Conservation (phyloP, 2,797 vertebrate genomes). For the Sparus aurata region DNA sequence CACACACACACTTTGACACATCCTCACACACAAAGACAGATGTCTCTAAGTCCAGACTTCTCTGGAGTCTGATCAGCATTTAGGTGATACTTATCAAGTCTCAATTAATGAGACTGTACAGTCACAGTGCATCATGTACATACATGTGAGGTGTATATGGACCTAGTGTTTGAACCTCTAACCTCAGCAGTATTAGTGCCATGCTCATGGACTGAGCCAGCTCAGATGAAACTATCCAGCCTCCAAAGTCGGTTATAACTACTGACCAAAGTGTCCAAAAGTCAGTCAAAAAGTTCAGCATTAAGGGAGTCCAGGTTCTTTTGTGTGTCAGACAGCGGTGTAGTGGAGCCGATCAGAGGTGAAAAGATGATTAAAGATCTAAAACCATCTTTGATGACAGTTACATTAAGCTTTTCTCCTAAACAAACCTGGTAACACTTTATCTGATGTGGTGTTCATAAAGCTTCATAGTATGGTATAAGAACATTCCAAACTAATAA, state of each 20-base stretch:
- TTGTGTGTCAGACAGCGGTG: not conserved
- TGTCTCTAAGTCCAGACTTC: slow-evolving; percentile 6
- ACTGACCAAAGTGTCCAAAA: slow-evolving; percentile 17
- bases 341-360: not conserved
- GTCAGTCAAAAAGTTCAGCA: not conserved
- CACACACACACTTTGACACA: slow-evolving; percentile 3
- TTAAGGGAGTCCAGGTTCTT: slow-evolving; percentile 2
- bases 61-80: slow-evolving; percentile 13
- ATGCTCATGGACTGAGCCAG: slow-evolving; percentile 49
- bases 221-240: slow-evolving; percentile 41
- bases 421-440: slow-evolving; percentile 2
- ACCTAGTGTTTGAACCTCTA: slow-evolving; percentile 58
- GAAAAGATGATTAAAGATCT: not conserved
- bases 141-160: slow-evolving; percentile 35
- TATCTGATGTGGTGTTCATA: slow-evolving; percentile 36
- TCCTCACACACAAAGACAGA: not conserved
- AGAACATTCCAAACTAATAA: not conserved
- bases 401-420: not conserved
- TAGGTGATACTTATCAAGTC: not conserved
- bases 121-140: slow-evolving; percentile 12
- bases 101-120: slow-evolving; percentile 4
- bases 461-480: not conserved
- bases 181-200: slow-evolving; percentile 74
- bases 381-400: not conserved
- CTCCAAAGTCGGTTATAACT: slow-evolving; percentile 26